phyloP scores from a whole-genome alignment of 1,140 invertebrate species.

The Mylabris phalerata region DNA sequence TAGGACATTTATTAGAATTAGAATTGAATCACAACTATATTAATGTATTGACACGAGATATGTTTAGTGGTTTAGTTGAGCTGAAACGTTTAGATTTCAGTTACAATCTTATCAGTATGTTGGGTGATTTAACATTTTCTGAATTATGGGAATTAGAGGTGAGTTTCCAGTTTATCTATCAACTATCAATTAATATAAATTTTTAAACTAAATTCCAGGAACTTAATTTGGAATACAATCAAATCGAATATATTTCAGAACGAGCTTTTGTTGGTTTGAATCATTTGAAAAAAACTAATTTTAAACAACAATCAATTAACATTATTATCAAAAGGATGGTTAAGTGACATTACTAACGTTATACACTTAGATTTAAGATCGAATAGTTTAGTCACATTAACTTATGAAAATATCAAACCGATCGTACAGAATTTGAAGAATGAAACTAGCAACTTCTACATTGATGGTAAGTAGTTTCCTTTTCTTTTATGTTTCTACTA shows the following conservation, averaged over 20 bases:
- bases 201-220: slow-evolving; percentile 46
- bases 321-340: slow-evolving; percentile 54
- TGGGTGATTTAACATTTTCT: slow-evolving; percentile 57
- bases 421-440: slow-evolving; percentile 64
- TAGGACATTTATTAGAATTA: slow-evolving; percentile 49
- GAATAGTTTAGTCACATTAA: slow-evolving; percentile 64
- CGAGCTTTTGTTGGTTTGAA: slow-evolving; percentile 63
- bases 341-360: slow-evolving; percentile 56
- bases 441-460: slow-evolving; percentile 58
- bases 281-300: slow-evolving; percentile 56
- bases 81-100: slow-evolving; percentile 49
- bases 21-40: slow-evolving; percentile 53
- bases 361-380: slow-evolving; percentile 63
- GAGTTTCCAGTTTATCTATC: slow-evolving; percentile 16
- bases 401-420: slow-evolving; percentile 62
- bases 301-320: slow-evolving; percentile 67
- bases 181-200: not conserved
- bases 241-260: slow-evolving; percentile 56
- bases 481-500: too few relatives aligned
- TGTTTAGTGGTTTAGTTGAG: slow-evolving; percentile 49
- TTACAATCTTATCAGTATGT: slow-evolving; percentile 50
- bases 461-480: slow-evolving; percentile 60
- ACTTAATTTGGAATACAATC: slow-evolving; percentile 65
- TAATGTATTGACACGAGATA: slow-evolving; percentile 48
- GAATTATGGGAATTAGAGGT: slow-evolving; percentile 58